Percentiles rank a stretch among this genome's conserved stretches.
These are phyloP conservation scores for Tiaroga cobitis DNA, from an alignment of 2,797 vertebrate genomes.

Conservation along the genomic window DNA sequence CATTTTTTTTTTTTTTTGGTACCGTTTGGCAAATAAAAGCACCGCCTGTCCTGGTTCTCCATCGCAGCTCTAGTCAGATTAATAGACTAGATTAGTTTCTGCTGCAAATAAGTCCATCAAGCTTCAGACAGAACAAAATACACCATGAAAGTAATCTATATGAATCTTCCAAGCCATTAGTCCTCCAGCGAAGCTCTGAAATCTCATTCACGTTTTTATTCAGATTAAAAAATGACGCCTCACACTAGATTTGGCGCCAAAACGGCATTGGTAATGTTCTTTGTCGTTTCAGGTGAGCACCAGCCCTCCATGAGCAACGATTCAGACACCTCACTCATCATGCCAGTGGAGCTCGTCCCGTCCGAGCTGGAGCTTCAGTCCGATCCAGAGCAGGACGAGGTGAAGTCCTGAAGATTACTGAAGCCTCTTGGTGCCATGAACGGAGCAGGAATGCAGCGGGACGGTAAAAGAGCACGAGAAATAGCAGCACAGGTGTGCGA, in stretches of 20 bases:
- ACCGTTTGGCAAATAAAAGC: slow-evolving; percentile 37
- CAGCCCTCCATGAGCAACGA: slow-evolving; percentile 90
- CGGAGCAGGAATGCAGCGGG: slow-evolving; percentile 37
- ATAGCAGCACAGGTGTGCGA: slow-evolving; percentile 57
- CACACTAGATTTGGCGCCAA: not conserved
- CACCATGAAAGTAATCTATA: not conserved
- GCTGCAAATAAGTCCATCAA: not conserved
- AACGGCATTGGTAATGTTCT: not conserved
- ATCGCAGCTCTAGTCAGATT: not conserved
- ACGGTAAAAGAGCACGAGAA: slow-evolving; percentile 78
- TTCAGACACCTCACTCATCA: slow-evolving; percentile 88
- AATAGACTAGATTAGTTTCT: not conserved
- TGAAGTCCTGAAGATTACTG: slow-evolving; percentile 82
- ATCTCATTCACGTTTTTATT: not conserved
- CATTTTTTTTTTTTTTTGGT: slow-evolving; percentile 40
- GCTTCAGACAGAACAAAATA: not conserved
- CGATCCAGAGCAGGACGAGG: slow-evolving; percentile 83
- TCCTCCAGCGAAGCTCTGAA: too few species aligned
- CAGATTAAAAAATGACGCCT: not conserved
- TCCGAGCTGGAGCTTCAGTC: slow-evolving; percentile 86
- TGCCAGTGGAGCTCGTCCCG: slow-evolving; percentile 84
- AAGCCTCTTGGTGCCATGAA: slow-evolving; percentile 38
- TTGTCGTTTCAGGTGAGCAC: slow-evolving; percentile 84
- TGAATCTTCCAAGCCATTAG: not conserved
- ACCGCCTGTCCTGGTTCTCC: slow-evolving; percentile 46